phyloP scores from a whole-genome alignment of 2,888 invertebrate genomes.

The Phyllotreta striolata region DNA sequence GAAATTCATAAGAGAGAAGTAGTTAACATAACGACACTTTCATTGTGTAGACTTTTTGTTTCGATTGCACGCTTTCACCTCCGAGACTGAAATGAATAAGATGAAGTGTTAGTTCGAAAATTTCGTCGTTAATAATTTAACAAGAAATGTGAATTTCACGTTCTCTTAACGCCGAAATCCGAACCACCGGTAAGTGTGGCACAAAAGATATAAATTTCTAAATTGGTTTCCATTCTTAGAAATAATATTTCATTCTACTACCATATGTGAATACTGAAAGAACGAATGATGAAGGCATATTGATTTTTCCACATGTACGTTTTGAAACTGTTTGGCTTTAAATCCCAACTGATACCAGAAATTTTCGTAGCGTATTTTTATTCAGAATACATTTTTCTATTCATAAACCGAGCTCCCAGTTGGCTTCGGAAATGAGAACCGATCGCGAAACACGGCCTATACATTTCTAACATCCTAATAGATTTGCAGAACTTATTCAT shows the following conservation, averaged over 20 bases:
- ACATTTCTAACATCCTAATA: conserved; percentile 9
- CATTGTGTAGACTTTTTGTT: conserved; percentile 17
- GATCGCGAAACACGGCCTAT: conserved; percentile 5
- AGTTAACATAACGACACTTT: conserved; percentile 19
- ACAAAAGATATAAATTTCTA: conserved; percentile 18
- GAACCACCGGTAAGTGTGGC: not conserved
- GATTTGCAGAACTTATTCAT: not conserved
- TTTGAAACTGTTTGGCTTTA: conserved; percentile 21
- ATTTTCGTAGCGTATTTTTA: conserved; percentile 18
- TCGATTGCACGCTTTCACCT: conserved; percentile 10
- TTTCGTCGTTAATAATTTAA: no score
- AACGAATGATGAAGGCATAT: conserved; percentile 16
- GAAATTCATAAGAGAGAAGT: conserved; percentile 20
- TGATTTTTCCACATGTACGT: conserved; percentile 18
- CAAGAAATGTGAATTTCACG: no score
- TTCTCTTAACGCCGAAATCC: no score
- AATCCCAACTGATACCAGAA: conserved; percentile 21
- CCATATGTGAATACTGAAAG: conserved; percentile 18
- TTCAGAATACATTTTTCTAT: conserved; percentile 15
- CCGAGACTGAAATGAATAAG: not conserved
- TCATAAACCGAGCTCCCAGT: conserved; percentile 13
- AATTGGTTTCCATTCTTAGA: conserved; percentile 17
- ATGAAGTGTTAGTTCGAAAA: not conserved
- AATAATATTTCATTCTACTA: conserved; percentile 22
- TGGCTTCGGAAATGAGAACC: conserved; percentile 2